A percentile compares a stretch with the other conserved stretches of the same genome.
phyloP scores from a whole-genome alignment of 2,113 vertebrate genomes.

The Phainopepla nitens region DNA sequence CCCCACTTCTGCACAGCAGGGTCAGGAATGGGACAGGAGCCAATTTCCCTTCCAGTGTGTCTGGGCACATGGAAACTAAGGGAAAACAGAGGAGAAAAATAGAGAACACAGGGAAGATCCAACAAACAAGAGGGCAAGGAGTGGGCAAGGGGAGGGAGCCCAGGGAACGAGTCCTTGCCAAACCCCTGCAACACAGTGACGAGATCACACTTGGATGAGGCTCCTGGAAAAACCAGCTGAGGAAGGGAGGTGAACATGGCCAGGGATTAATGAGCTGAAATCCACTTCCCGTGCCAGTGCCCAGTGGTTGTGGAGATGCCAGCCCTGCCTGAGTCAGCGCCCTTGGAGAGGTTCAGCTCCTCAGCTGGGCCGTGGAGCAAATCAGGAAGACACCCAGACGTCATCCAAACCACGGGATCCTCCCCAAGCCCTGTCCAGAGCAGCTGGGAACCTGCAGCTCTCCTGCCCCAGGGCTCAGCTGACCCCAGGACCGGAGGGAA shows the following conservation, averaged over 20 bases:
- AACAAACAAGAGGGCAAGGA: not conserved
- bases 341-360: not conserved
- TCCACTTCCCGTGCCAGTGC: not conserved
- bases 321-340: not conserved
- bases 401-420: not conserved
- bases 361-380: not conserved
- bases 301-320: not conserved
- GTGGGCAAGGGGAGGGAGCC: constrained; percentile 2
- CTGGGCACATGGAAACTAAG: not conserved
- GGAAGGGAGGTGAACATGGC: not conserved
- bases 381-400: not conserved
- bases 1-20: not conserved
- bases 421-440: not conserved
- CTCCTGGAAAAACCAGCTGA: constrained; percentile 44
- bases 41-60: not conserved
- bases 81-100: not conserved
- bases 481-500: not conserved
- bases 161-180: not conserved
- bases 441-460: not conserved
- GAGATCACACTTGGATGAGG: not conserved
- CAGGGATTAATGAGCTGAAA: constrained; percentile 40
- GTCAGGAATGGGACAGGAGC: not conserved
- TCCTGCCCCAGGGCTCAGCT: not conserved
- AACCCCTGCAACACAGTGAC: not conserved
- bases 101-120: not conserved